phyloP scores from a whole-genome alignment of 2,113 vertebrate species.

The Istiophorus platypterus region DNA sequence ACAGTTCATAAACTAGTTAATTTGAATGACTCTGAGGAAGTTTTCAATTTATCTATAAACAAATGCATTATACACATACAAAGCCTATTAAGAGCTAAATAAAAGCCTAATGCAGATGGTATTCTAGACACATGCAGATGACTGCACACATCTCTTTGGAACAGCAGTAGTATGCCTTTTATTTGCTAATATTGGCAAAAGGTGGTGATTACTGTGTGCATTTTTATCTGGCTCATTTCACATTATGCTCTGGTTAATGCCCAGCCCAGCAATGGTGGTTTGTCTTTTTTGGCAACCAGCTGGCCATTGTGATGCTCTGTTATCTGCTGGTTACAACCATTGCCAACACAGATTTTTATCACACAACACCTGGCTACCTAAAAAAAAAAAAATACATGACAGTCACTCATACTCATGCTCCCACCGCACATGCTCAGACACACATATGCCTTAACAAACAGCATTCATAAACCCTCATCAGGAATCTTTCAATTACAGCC shows the following conservation, averaged over 20 bases:
- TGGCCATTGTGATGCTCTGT: slow-evolving; percentile 37
- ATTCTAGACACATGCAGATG: no score
- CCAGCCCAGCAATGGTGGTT: background rate
- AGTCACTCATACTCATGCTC: background rate
- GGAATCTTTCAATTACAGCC: slow-evolving; percentile 55
- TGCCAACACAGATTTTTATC: slow-evolving; percentile 29
- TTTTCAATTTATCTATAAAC: no score
- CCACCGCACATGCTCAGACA: background rate
- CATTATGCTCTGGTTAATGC: background rate
- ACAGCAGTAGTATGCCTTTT: no score
- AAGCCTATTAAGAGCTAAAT: no score
- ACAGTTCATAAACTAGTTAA: no score
- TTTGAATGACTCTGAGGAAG: no score
- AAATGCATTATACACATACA: no score
- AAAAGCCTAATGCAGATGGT: no score
- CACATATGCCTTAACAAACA: slow-evolving; percentile 21
- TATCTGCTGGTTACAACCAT: slow-evolving; percentile 31
- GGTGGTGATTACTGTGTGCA: no score
- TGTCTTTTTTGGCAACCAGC: slow-evolving; percentile 7
- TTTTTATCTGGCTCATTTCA: no score
- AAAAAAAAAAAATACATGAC: background rate
- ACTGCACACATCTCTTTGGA: no score
- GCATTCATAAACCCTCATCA: slow-evolving; percentile 24
- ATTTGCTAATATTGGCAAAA: no score
- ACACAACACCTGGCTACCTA: background rate